Base-by-base conservation (phyloP, 2,888 invertebrate genomes). In the Sisyra terminalis region DNA sequence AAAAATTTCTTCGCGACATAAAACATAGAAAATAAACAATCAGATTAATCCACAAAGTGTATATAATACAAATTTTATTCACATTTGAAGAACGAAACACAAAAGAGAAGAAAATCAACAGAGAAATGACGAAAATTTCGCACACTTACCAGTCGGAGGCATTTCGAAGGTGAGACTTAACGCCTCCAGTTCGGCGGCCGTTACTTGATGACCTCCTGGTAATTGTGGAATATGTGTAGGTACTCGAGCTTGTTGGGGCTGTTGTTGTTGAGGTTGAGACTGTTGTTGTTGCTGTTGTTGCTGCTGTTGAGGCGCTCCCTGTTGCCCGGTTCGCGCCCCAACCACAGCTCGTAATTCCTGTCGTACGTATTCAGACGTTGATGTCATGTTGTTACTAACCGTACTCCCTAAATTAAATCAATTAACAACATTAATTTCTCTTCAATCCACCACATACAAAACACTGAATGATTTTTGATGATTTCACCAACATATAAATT, bases 341-440 rank as follows among this genome's bases (percentile, higher is more conserved):
- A 92, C 89, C 48, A 85, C 80, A 39, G 88, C 87, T 52, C 90
- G 73, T 55, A 93, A 67, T 65, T 90, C 89, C 66, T 92, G 88
- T 56, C 89, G 77, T 51, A 92, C 90, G 65, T 82, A 90, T 66
- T 90, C 90, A 40, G 88, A 85, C 24, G 63, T 60, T 46, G 78
- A 74, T 59, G 71, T 75, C 55, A 70, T 72, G 55, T 67, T 71
- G 49, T 61, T 59, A 54, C 63, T 70, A 50, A 58, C 65, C 46
- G 64, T 64, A 54, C 71, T 75, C 67, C 66, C 61, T 32, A 34
- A 41, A 32, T 11, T 40, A 40, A 29, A 24, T 40, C 15, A 13
- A 29, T 39, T 39, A 10, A n/a, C 9, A 8, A 15, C 16, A 35
- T 15, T 35, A 15, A 3, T 39, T 13, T 10, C 15, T 18, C 24